Evolutionary conservation across 2,888 invertebrate species (phyloP), one percentile per base, ranked within the genome.

Genomic region (Halictus ligatus): DNA sequence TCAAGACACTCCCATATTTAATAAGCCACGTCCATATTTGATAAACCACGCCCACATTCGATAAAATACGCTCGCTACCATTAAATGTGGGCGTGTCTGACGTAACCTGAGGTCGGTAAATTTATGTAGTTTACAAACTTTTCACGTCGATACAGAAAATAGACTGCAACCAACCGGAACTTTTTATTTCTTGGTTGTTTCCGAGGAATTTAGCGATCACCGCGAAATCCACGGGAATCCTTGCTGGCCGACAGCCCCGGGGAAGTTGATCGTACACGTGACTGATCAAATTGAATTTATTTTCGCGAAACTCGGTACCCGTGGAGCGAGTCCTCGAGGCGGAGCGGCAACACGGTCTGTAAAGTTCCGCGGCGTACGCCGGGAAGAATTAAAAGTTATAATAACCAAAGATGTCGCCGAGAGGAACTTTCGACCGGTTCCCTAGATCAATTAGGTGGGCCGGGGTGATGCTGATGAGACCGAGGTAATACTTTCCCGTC

Each of bases 351-450:
- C 46, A n/a, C 21, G 54, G 54, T 4, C 54, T 54, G n/a, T 21
- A 54, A 54, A 54, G 54, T 54, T 54, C 54, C 54, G 54, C 54
- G 10, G 21, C 10, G 54, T 54, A n/a, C 54, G 8, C n/a, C 10
- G 21, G n/a, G 21, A 64, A 76, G 64, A 76, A 67, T 76, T 76
- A 76, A 29, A 76, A 76, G 25, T 76, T 76, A 18, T 64, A 76
- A 64, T 76, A 46, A 64, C 43, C 18, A 43, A 64, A 48, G 48
- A 43, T 29, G 64, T 46, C 29, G 7, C 48, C 48, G 64, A 35
- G 46, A 67, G 48, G 7, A 13, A 67, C 64, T 67, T 48, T n/a
- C 10, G 13, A 25, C 13, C n/a, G 35, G 35, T 35, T 67, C 25
- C 64, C 7, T 48, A 4, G 29, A 29, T 35, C 21, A 29, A 76